phyloP scores from a whole-genome alignment of 2,888 invertebrate genomes.

The Melangyna quadrimaculata region DNA sequence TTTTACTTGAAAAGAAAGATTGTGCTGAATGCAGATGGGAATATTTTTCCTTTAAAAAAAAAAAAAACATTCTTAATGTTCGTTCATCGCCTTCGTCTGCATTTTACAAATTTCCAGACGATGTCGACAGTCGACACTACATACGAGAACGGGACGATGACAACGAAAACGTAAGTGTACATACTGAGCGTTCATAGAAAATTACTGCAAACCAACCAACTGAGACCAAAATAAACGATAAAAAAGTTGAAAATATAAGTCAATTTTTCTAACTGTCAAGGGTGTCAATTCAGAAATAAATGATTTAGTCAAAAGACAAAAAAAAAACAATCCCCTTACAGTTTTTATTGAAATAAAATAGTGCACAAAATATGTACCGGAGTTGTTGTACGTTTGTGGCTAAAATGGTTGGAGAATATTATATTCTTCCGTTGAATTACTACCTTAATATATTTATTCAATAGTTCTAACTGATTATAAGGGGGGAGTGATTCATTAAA shows the following conservation, averaged over 20 bases:
- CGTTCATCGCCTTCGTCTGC: constrained; percentile 18
- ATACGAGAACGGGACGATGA: background rate
- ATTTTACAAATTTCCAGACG: constrained; percentile 45
- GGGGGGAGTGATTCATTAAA: too few species aligned
- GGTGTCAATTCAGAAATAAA: constrained; percentile 49
- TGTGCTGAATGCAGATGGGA: constrained; percentile 33
- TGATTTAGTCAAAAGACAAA: constrained; percentile 9
- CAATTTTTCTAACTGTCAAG: constrained; percentile 48
- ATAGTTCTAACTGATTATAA: too few species aligned
- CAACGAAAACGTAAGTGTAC: constrained; percentile 5
- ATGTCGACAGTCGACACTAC: constrained; percentile 18
- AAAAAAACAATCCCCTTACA: background rate
- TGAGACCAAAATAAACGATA: constrained; percentile 4
- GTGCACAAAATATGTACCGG: background rate
- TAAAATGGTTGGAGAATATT: too few species aligned
- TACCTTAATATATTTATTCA: too few species aligned
- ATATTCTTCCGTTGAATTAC: too few species aligned
- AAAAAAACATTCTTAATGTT: constrained; percentile 1
- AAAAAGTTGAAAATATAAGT: constrained; percentile 42
- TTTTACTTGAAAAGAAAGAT: background rate
- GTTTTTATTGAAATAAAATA: background rate
- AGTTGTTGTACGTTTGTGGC: too few species aligned
- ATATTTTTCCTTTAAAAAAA: constrained; percentile 2
- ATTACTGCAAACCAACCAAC: background rate
- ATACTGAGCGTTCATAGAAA: constrained; percentile 36